Percentiles rank a stretch among this genome's conserved stretches.
phyloP scores from a whole-genome alignment of 2,113 vertebrate species.

The Chauna torquata region DNA sequence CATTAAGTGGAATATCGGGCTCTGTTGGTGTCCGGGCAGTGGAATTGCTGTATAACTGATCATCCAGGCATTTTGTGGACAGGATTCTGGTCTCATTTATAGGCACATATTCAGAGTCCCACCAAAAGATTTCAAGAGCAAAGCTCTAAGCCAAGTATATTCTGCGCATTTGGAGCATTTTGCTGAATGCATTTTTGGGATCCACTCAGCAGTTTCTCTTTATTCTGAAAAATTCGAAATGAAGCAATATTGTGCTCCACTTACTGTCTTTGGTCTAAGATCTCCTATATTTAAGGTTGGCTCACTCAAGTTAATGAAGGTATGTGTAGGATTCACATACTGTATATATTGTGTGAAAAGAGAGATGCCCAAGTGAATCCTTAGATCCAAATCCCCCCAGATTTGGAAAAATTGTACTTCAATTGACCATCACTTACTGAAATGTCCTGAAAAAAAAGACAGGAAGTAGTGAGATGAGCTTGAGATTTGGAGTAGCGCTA shows the following conservation, averaged over 20 bases:
- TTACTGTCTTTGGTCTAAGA: background rate
- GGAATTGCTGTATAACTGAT: background rate
- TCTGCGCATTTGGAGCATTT: background rate
- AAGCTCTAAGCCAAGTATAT: background rate
- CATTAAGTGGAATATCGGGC: background rate
- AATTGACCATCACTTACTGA: background rate
- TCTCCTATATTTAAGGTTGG: background rate
- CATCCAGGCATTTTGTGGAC: background rate
- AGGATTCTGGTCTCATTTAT: background rate
- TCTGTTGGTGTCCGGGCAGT: background rate
- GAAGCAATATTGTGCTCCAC: background rate
- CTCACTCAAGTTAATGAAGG: background rate
- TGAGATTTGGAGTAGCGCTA: background rate
- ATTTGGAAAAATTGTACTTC: background rate
- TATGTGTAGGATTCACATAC: background rate
- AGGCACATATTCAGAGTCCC: background rate
- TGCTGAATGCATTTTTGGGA: background rate
- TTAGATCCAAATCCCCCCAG: background rate
- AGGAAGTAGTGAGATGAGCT: background rate
- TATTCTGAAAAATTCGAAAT: background rate
- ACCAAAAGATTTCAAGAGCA: background rate
- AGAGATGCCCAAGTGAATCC: background rate
- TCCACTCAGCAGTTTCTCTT: background rate
- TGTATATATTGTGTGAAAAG: background rate
- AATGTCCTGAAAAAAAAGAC: background rate